phyloP scores from a whole-genome alignment of 2,888 invertebrate species.

The Caradrina clavipalpis region DNA sequence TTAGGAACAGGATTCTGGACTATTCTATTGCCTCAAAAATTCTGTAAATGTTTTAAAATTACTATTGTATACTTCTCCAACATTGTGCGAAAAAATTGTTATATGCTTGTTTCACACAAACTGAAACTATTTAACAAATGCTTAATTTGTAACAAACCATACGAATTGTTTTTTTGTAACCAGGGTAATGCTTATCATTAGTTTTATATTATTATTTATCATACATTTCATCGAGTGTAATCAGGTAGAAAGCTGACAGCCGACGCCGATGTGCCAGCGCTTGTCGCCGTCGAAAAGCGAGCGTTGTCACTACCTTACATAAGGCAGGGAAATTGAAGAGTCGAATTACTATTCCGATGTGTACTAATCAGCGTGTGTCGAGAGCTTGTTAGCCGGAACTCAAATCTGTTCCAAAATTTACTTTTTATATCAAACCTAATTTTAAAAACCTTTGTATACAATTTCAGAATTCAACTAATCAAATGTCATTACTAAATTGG shows the following conservation, averaged over 20 bases:
- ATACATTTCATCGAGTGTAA: constrained; percentile 28
- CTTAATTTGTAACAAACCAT: constrained; percentile 24
- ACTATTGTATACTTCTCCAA: constrained; percentile 33
- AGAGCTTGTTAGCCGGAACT: too few species aligned
- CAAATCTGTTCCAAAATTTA: too few species aligned
- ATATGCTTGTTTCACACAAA: constrained; percentile 27
- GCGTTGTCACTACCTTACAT: too few species aligned
- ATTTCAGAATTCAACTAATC: too few species aligned
- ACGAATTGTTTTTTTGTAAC: constrained; percentile 27
- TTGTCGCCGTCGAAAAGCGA: too few species aligned
- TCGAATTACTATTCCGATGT: too few species aligned
- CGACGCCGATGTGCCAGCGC: neutral
- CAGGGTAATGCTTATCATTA: constrained; percentile 35
- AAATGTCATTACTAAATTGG: too few species aligned
- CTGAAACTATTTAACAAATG: constrained; percentile 23
- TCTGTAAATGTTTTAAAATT: constrained; percentile 63
- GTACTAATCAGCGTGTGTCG: too few species aligned
- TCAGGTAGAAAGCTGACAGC: neutral
- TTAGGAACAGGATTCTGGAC: constrained; percentile 83
- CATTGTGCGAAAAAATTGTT: constrained; percentile 55
- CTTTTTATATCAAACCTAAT: too few species aligned
- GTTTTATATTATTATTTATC: constrained; percentile 39
- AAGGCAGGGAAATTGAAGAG: too few species aligned
- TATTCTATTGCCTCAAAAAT: constrained; percentile 59
- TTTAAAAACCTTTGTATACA: too few species aligned